Base-by-base conservation (phyloP, 2,113 vertebrate species). In the Pomatorhinus ruficollis region DNA sequence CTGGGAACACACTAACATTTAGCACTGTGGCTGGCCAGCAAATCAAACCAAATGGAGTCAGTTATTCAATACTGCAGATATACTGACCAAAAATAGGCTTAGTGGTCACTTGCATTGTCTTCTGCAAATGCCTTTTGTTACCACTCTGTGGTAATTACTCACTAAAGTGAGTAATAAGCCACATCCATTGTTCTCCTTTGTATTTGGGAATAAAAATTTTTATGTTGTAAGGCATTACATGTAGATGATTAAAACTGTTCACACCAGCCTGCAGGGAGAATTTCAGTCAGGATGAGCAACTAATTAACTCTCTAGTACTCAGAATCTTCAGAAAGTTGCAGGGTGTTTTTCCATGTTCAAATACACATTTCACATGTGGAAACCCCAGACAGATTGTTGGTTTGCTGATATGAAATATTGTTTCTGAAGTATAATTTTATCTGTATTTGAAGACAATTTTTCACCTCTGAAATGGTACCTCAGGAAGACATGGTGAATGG, bases 41-140 rank as follows among this genome's bases (percentile, higher is more conserved):
- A 89, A 84, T 70, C 47, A 68, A 90, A 63, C 30, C 37, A 24
- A 95, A 92, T 65, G 30, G 64, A 86, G 47, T 66, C 2, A 83
- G 7, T 89, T 90, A 59, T 74, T 96, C 68, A 78, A 44, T 61
- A 78, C 42, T 39, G 39, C 17, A 77, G 76, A 86, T 74, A 86
- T 9, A 35, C 39, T 59, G 63, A 89, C 33, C 82, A 93, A 95
- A 95, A 97, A 93, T 83, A 93, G 59, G 35, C 45, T 88, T 93
- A 88, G 76, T 78, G 88, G 89, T 92, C 90, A 90, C 71, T 90
- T 3, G 2, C 71, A 88, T 86, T 90, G 72, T 78, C 71, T 94
- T 86, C 23, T 45, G 12, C 54, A 92, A 92, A 92, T 83, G 66
- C 33, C 40, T 92, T 88, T 92, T 83, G 39, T 80, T 88, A 54